These are phyloP conservation scores for human (Homo sapiens) DNA, from an alignment of 2,113 vertebrate genomes.

Conservation along the genomic window GRCh38 chr4:102686501-102687000, in stretches of 20 bases:
- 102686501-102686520: background rate
- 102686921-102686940: background rate
- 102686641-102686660: background rate
- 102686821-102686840: background rate
- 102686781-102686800: background rate
- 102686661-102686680: background rate
- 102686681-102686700: background rate
- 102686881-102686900: background rate
- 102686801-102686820: background rate
- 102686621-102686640: background rate
- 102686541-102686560: background rate
- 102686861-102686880: background rate
- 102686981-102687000: background rate
- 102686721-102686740: background rate
- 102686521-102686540: background rate
- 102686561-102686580: background rate
- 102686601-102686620: background rate
- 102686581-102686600: background rate
- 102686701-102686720: background rate
- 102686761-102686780: background rate
- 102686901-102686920: background rate
- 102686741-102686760: background rate
- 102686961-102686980: background rate
- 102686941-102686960: background rate
- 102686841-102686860: background rate